phyloP scores from a whole-genome alignment of 2,888 invertebrate species.

The Apodemia mormo region DNA sequence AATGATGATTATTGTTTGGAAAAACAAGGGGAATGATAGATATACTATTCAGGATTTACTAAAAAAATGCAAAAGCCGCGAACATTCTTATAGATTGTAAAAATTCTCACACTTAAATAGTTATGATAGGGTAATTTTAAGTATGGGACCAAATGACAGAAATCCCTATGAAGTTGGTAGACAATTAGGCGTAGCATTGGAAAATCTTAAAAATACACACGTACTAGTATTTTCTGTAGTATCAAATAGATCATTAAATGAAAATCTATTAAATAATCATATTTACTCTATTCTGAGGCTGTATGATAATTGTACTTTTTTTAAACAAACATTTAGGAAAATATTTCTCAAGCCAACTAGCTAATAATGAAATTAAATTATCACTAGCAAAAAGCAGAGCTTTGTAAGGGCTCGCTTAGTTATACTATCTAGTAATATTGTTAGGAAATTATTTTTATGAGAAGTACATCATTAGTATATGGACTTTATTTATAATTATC shows the following conservation, averaged over 20 bases:
- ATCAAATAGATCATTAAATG: too few relatives aligned
- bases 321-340: background rate
- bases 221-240: too few relatives aligned
- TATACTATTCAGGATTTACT: background rate
- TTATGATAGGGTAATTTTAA: background rate
- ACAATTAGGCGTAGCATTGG: background rate
- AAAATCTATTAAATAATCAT: too few relatives aligned
- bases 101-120: background rate
- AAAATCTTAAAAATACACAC: too few relatives aligned
- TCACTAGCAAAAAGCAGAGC: too few relatives aligned
- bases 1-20: background rate
- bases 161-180: background rate
- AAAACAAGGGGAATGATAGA: background rate
- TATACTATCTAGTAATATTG: too few relatives aligned
- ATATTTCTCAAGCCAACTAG: background rate
- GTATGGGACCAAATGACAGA: background rate
- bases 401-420: too few relatives aligned
- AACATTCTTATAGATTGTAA: background rate
- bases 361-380: background rate
- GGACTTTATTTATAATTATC: too few relatives aligned
- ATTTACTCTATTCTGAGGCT: too few relatives aligned
- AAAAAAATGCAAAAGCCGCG: background rate
- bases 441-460: too few relatives aligned
- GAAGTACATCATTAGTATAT: too few relatives aligned
- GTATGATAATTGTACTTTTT: too few relatives aligned